Evolutionary conservation across 1,140 invertebrate species (phyloP), one percentile per base, ranked within the genome.

Genomic region (Colletes gigas): DNA sequence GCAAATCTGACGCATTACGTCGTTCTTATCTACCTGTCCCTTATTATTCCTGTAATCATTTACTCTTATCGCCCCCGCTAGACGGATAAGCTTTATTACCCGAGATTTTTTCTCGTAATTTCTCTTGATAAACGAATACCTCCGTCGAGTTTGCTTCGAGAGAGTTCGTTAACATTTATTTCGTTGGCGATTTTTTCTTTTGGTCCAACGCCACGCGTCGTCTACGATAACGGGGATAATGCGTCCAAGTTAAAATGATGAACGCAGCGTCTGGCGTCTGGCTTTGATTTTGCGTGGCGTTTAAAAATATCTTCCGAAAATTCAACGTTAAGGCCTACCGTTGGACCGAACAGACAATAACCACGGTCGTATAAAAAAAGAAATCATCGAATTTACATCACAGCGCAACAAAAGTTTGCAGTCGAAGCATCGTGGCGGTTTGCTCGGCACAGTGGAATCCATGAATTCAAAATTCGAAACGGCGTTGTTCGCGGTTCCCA

Each of bases 401-500:
- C 30, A 30, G 30, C 30, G 30, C 2, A 2, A 30, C 30, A 30
- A 62, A 62, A 17, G 8, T 50, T 47, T 41, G 6, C 21, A 6
- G 44, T 55, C 14, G 21, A 0, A 69, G 8, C 6, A 44, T 19
- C 5, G 52, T 44, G 17, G 8, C 8, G 7, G 50, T 76, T 55
- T 59, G 44, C 17, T 15, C 9, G 7, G 47, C 12, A 44, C 50
- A 54, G 55, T 54, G 39, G n/a, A 47, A 59, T 83, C 55, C 57
- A 74, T 39, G 59, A 65, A 63, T 79, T 41, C 9, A 47, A 80
- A 83, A 79, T 84, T 83, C 39, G 50, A 70, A 63, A 30, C 14
- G 15, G 44, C 17, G 12, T 14, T 30, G 30, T 30, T 68, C 47
- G 9, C 54, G 59, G 50, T 84, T 84, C 76, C 82, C 83, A 80